Evolutionary conservation across 2,797 vertebrate genomes (phyloP).

Genomic region (Enteromius thamalakanensis): DNA sequence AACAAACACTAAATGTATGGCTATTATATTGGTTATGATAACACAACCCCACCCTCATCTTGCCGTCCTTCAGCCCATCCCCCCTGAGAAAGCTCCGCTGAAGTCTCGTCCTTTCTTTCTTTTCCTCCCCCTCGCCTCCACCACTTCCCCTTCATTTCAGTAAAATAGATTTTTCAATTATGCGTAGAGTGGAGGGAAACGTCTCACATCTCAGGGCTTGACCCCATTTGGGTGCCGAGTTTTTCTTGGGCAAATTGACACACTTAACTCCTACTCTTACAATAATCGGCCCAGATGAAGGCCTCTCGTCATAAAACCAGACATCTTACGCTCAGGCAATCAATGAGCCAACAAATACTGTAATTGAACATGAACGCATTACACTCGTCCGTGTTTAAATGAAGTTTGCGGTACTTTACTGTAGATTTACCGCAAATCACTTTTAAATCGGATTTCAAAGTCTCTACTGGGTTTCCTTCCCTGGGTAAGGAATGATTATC

Average conservation of each 20-base stretch:
- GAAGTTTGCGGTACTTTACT: constrained; percentile 40
- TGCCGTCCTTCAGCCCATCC: constrained; percentile 21
- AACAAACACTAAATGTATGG: background rate
- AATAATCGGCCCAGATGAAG: constrained; percentile 59
- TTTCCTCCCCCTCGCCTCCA: constrained; percentile 29
- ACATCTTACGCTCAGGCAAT: constrained; percentile 18
- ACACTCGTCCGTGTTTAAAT: constrained; percentile 29
- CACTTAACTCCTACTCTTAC: constrained; percentile 62
- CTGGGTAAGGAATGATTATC: background rate
- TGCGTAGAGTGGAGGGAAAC: constrained; percentile 81
- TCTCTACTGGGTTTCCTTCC: constrained; percentile 22
- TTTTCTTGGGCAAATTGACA: constrained; percentile 65
- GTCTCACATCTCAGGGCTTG: constrained; percentile 79
- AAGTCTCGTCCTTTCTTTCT: constrained; percentile 68
- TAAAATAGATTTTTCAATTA: constrained; percentile 85
- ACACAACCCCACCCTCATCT: background rate
- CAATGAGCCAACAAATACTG: constrained; percentile 49
- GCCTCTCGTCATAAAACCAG: constrained; percentile 49
- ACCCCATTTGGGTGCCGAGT: constrained; percentile 71
- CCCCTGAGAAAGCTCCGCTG: constrained; percentile 57
- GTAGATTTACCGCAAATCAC: constrained; percentile 41
- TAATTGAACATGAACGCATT: constrained; percentile 47
- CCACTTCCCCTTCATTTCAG: constrained; percentile 75
- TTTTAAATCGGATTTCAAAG: constrained; percentile 11
- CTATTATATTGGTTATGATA: constrained; percentile 9